Conservation (phyloP, 2,888 invertebrate genomes). For the Meganola albula region DNA sequence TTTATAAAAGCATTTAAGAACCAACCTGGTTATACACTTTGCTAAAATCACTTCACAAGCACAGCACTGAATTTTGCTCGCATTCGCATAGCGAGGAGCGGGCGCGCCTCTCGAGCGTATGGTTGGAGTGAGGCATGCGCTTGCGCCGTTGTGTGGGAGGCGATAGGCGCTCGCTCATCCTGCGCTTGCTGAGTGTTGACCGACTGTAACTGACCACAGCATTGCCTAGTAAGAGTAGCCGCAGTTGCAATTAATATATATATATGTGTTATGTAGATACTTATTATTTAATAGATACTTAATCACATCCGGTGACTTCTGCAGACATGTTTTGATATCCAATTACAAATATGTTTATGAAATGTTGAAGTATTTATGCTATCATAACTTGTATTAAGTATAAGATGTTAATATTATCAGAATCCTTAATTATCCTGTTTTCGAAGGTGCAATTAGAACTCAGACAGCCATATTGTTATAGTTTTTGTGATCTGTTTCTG, state of each 20-base stretch:
- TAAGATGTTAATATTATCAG: too few relatives aligned
- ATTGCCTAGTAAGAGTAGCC: too few relatives aligned
- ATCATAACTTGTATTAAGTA: too few relatives aligned
- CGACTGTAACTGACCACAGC: constrained; percentile 38
- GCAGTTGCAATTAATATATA: too few relatives aligned
- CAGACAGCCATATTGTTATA: constrained; percentile 39
- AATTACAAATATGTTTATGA: too few relatives aligned
- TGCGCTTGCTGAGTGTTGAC: constrained; percentile 41
- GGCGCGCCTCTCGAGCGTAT: constrained; percentile 36
- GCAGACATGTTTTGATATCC: too few relatives aligned
- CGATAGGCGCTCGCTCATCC: constrained; percentile 50
- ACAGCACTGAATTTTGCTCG: constrained; percentile 48
- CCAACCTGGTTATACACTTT: constrained; percentile 49
- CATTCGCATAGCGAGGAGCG: constrained; percentile 40
- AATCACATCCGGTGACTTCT: too few relatives aligned
- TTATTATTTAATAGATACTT: too few relatives aligned
- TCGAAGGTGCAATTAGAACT: constrained; percentile 6
- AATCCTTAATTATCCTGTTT: too few relatives aligned
- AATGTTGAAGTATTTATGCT: too few relatives aligned
- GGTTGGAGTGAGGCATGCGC: constrained; percentile 60
- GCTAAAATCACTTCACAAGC: constrained; percentile 33
- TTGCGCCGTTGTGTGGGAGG: constrained; percentile 47
- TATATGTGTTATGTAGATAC: too few relatives aligned
- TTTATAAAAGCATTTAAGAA: constrained; percentile 18
- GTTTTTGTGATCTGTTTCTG: constrained; percentile 46